Percentiles rank a stretch among this genome's conserved stretches.
These are phyloP conservation scores for Galeopterus variegatus DNA, from an alignment of 2,113 vertebrate genomes.

Conservation along the genomic window DNA sequence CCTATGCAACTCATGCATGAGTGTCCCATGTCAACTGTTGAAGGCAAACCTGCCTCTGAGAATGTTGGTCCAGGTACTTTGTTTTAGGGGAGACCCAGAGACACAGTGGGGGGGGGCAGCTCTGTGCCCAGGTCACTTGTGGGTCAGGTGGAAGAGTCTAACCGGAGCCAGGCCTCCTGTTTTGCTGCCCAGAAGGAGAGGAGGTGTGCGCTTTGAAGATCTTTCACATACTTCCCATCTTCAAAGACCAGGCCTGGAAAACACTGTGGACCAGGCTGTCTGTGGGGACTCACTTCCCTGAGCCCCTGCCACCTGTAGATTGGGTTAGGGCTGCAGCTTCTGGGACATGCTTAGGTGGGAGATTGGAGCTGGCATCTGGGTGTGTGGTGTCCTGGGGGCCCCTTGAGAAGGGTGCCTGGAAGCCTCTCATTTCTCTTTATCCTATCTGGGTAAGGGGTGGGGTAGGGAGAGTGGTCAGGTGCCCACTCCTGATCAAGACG, in stretches of 20 bases:
- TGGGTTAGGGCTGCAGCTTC: neutral
- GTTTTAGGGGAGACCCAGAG: neutral
- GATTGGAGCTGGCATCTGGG: neutral
- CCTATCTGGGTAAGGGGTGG: neutral
- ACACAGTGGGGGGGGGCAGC: neutral
- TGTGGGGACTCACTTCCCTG: fast-evolving
- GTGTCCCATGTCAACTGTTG: too few relatives aligned
- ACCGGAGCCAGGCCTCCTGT: neutral
- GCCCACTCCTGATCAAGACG: neutral
- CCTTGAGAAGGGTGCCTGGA: neutral
- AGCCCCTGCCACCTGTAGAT: too few relatives aligned
- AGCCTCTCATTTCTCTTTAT: neutral
- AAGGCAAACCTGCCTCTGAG: neutral
- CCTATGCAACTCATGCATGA: neutral
- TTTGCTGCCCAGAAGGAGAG: neutral
- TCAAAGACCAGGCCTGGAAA: neutral
- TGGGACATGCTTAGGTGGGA: neutral
- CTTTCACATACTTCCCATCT: neutral
- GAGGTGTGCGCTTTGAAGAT: neutral
- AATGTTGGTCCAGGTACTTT: neutral
- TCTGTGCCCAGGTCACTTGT: neutral
- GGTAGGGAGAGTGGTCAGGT: neutral
- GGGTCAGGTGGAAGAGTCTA: neutral
- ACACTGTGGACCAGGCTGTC: neutral
- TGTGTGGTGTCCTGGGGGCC: neutral